Percentiles rank a stretch among this genome's conserved stretches.
phyloP scores from a whole-genome alignment of 1,140 invertebrate species.

The Octopus bimaculoides region DNA sequence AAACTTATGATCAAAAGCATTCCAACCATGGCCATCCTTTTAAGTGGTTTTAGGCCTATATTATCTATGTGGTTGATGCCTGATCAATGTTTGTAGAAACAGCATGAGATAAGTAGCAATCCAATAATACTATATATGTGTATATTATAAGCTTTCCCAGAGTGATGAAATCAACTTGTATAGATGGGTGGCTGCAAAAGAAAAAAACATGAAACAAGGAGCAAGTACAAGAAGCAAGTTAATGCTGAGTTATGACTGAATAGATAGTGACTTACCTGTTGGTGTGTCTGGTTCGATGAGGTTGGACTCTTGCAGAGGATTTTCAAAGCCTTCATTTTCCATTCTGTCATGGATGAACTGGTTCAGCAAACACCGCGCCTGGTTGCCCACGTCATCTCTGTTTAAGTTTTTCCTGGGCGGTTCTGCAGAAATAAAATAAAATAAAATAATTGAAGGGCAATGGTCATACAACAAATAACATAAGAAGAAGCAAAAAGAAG shows the following conservation, averaged over 20 bases:
- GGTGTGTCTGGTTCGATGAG: slow-evolving; percentile 49
- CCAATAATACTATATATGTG: too few relatives aligned
- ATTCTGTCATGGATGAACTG: slow-evolving; percentile 48
- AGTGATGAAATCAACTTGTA: background rate
- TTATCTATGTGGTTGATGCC: too few relatives aligned
- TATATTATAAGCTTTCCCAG: too few relatives aligned
- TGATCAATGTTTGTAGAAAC: too few relatives aligned
- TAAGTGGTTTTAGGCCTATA: too few relatives aligned
- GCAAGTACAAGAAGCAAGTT: too few relatives aligned
- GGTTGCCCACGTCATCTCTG: slow-evolving; percentile 46
- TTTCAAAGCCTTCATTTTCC: slow-evolving; percentile 30
- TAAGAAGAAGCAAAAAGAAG: too few relatives aligned
- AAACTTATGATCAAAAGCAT: too few relatives aligned
- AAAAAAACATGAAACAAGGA: background rate
- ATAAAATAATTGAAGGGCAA: background rate
- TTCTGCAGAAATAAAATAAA: background rate
- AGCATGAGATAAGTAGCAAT: too few relatives aligned
- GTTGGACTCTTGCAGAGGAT: slow-evolving; percentile 34
- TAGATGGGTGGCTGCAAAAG: background rate
- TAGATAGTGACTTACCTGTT: slow-evolving; percentile 32
- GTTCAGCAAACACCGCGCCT: slow-evolving; percentile 44
- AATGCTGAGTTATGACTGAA: background rate
- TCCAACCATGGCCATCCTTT: too few relatives aligned
- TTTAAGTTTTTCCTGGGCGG: slow-evolving; percentile 22
- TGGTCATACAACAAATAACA: too few relatives aligned